These are phyloP conservation scores for Tyto alba DNA, from an alignment of 2,113 vertebrate genomes.

Conservation along the genomic window DNA sequence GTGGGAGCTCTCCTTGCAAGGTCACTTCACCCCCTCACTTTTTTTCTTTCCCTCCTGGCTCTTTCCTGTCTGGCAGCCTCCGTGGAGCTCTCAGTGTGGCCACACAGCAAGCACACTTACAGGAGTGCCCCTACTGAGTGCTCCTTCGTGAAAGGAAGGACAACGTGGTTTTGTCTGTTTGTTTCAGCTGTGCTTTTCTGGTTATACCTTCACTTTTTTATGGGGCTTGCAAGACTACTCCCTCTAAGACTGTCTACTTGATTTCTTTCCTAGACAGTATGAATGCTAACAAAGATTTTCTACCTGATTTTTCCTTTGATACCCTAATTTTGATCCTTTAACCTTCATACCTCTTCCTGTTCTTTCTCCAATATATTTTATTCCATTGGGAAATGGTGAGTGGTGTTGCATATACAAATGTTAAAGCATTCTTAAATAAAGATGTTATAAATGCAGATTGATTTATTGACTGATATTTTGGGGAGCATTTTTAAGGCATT, in stretches of 20 bases:
- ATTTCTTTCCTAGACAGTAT: not conserved
- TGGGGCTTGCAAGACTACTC: not conserved
- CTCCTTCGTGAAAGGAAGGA: rapidly evolving
- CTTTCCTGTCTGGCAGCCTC: not conserved
- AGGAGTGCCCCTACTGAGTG: rapidly evolving
- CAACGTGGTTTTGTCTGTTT: rapidly evolving
- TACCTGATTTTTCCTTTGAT: not conserved
- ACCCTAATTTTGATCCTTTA: not conserved
- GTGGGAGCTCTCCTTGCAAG: rapidly evolving
- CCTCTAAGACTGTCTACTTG: not conserved
- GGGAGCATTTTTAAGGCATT: not conserved
- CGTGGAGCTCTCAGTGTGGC: rapidly evolving
- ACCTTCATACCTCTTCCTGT: not conserved
- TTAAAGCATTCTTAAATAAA: not conserved
- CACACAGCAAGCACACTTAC: rapidly evolving
- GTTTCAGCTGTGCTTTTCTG: not conserved
- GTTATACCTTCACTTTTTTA: not conserved
- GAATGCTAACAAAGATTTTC: not conserved
- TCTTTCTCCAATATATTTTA: not conserved
- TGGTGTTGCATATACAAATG: not conserved
- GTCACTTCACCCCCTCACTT: not conserved
- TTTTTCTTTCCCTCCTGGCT: not conserved
- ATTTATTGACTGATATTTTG: not conserved
- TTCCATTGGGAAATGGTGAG: not conserved
- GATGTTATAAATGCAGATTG: not conserved